Evolutionary conservation across 2,888 invertebrate genomes (phyloP), one percentile per base, ranked within the genome.

Genomic region (Eucera pruinosa): DNA sequence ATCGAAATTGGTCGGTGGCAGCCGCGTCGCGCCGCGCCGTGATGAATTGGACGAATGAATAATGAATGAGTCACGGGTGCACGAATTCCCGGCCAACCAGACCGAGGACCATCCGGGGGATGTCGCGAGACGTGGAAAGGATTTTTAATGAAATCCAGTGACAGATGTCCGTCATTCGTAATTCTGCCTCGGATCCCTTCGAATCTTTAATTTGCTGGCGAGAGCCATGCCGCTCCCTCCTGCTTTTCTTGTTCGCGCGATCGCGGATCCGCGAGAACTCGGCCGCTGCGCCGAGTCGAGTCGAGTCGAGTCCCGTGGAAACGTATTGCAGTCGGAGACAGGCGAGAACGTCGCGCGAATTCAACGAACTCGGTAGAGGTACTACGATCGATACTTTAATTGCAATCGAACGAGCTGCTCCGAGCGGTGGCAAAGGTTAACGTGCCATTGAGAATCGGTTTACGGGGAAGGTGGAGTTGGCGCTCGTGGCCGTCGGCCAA

Each of bases 301-400:
- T n/a, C n/a, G n/a, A n/a, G 13, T n/a, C 23, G 25, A 23, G n/a
- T 47, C 20, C 45, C 13, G 20, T 15, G 50, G 23, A 25, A 13
- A 11, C 25, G 66, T 9, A 33, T n/a, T 36, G 9, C 2, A n/a
- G 25, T 20, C 20, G 20, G 39, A n/a, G 57, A n/a, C 13, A 23
- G 27, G 11, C 50, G 47, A 2, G 13, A 50, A 18, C 30, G 50
- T 30, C n/a, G 25, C 18, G 41, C 41, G 18, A 36, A 41, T 64
- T 64, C 64, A 43, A 43, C 60, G 58, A 45, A 57, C 18, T 58
- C 69, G 65, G 36, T 45, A 13, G 70, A 79, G 68, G n/a, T n/a
- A n/a, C 80, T 74, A 82, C 82, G 82, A 78, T 80, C 80, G 72
- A 82, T 80, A 73, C 80, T 70, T 78, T 82, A 78, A 82, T 83